Evolutionary conservation across 2,888 invertebrate species (phyloP), one percentile per base, ranked within the genome.

Genomic region (Malachius bipustulatus): DNA sequence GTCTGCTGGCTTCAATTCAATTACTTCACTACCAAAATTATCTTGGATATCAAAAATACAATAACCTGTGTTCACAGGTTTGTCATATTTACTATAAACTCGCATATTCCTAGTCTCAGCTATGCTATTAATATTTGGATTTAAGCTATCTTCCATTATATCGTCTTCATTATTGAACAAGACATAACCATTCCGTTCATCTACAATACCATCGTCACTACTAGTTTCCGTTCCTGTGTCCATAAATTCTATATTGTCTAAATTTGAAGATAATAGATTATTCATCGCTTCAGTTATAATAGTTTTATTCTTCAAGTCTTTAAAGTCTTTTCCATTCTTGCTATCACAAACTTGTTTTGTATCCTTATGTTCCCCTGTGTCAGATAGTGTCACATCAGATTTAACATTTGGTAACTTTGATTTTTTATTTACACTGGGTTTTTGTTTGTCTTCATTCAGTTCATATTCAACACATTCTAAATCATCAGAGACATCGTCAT

Each of bases 151-250:
- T 41, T 59, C 57, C 2, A 50, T 52, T 14, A 56, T 50, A 14
- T 62, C 60, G 26, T 61, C 59, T 42, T 63, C 64, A 45, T 71
- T 73, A 4, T 76, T 74, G 49, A 79, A 76, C 48, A 77, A 70
- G 29, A 77, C 66, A 49, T 79, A 80, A 1, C 79, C 78, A 13
- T 74, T 69, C 56, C 78, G 78, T 40, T 69, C 69, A 9, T 71
- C 48, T 1, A 67, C 65, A 30, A 67, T 60, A 40, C 72, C 72
- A 16, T 66, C 65, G 47, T 79, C 82, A 10, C 77, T 72, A 12
- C 79, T 73, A n/a, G 81, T 82, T 52, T 82, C 83, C 0, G 81
- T 84, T 1, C 84, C 85, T 0, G 84, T 84, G 54, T 89, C 89
- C 68, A 83, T 87, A 53, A 81, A 89, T 53, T 85, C 85, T 44